Evolutionary conservation across 2,888 invertebrate species (phyloP), one percentile per base, ranked within the genome.

Genomic region (Limnephilus auricula): DNA sequence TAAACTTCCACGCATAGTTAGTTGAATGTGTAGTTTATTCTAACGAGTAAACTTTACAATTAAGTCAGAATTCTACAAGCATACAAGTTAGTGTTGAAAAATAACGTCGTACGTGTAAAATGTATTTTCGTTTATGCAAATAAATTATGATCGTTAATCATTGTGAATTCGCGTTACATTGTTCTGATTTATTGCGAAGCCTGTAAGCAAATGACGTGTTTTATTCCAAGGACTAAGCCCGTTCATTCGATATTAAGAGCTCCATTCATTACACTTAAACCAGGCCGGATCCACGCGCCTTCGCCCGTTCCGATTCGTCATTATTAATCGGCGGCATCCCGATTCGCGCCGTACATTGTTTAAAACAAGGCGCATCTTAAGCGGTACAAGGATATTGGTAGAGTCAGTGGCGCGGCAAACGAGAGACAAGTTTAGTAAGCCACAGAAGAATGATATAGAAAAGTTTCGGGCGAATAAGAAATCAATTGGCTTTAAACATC

Each of bases 251-350:
- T 88, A 31, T 65, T 88, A 88, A 88, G 87, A 25, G 78, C 34
- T 78, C 50, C 45, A 85, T 85, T 78, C 37, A 78, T n/a, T 25
- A 34, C 32, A 31, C 37, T 34, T 65, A 78, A 88, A 30, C 78
- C 37, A 30, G 86, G 65, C 78, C 13, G 25, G 78, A 88, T 88
- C 87, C 87, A 78, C 78, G 87, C 32, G 31, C 78, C 65, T 65
- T 65, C 65, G n/a, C 25, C 65, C 65, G 65, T 85, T 45, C 87
- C 78, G 87, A 88, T 79, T 88, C 87, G 87, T 88, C 87, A 88
- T 79, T 88, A 79, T 88, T 88, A 79, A 88, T 88, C 34, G 87
- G 30, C 37, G 87, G 34, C 37, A 79, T 88, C 78, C n/a, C 78
- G n/a, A 88, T 9, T 79, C 6, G 30, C 86, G 65, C 32, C 87